Base-by-base conservation (phyloP, 2,797 vertebrate genomes). In the Varecia variegata region DNA sequence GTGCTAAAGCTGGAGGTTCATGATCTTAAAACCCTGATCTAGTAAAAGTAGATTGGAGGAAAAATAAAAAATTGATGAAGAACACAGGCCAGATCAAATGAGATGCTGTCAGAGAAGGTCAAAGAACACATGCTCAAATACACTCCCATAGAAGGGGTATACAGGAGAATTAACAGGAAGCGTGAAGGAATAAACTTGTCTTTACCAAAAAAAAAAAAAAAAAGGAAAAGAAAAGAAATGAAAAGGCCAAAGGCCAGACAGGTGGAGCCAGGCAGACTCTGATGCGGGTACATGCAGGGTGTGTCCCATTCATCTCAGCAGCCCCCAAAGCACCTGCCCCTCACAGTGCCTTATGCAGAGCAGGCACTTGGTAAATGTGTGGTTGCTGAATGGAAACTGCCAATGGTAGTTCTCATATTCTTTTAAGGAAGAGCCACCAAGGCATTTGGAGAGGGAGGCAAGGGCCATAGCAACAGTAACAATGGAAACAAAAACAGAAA, bases 11-110 rank as follows among this genome's bases (percentile, higher is more conserved):
- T 89, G 60, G 91, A 97, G 60, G 84, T 38, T 89, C 60, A 12
- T 43, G 68, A 67, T 85, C 62, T 93, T 93, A 71, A 94, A 93
- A 89, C 81, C 67, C 71, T 96, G 60, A 87, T 83, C 74, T 91
- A 87, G 79, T 94, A 54, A 65, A 94, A 90, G 60, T 9, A 93
- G 65, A 79, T 9, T 68, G 65, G 43, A 23, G 32, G 70, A 65
- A 81, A 96, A 97, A 81, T 71, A 21, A 93, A 83, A 95, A 94
- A 50, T 7, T 93, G 90, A 81, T 73, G 58, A 90, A 94, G 58
- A 96, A 92, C 65, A 96, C 93, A 97, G 88, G 95, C 88, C 94
- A 96, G 93, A 96, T 93, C 93, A 91, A 97, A 91, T 89, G 90
- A 92, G 88, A 96, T 50, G 30, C 52, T 81, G 27, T 65, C 71